Percentiles rank a stretch among this genome's conserved stretches.
Evolutionary conservation across 2,113 vertebrate species (phyloP).

Genomic region (Alectura lathami): DNA sequence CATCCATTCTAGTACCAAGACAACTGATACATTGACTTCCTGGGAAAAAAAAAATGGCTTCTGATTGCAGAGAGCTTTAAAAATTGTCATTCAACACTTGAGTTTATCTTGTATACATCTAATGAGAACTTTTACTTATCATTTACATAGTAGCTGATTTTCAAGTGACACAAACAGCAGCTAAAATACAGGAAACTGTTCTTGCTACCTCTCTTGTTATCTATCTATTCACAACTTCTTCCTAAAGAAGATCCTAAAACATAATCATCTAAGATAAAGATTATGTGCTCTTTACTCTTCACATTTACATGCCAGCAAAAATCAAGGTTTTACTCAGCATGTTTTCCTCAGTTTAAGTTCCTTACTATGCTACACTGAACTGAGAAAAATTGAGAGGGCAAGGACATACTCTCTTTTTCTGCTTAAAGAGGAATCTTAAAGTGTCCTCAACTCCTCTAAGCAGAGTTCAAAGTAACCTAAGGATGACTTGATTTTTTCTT

Average conservation of each 20-base stretch:
- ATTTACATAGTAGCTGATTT: background rate
- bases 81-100: background rate
- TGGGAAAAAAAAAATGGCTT: background rate
- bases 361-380: background rate
- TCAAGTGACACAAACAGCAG: background rate
- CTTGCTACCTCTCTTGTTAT: background rate
- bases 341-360: background rate
- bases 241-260: background rate
- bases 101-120: background rate
- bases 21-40: background rate
- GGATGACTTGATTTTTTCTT: background rate
- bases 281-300: background rate
- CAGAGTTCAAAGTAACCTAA: background rate
- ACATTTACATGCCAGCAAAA: background rate
- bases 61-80: background rate
- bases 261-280: background rate
- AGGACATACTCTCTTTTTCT: background rate
- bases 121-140: background rate
- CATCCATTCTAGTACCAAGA: background rate
- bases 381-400: background rate
- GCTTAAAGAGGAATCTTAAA: background rate
- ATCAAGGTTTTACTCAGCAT: background rate
- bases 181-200: background rate
- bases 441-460: background rate
- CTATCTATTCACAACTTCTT: background rate